Conservation (phyloP, 2,888 invertebrate genomes). For the Ametastegia equiseti region DNA sequence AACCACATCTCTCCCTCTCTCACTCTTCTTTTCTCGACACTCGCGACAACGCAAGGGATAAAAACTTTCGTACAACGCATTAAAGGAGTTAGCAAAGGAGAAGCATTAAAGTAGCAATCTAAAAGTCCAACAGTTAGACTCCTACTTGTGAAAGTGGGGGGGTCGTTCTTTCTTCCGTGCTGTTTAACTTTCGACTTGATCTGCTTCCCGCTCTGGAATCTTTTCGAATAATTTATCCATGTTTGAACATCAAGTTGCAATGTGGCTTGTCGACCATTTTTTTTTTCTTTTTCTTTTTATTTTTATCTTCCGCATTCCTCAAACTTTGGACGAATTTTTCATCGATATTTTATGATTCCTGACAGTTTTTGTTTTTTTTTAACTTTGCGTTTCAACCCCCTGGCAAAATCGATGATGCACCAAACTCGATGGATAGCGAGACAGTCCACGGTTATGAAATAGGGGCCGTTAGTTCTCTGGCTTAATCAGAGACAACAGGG, state of each 20-base stretch:
- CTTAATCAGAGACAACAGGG: slow-evolving; percentile 44
- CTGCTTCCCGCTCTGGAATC: background rate
- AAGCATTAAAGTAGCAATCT: slow-evolving; percentile 34
- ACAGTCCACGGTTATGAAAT: background rate
- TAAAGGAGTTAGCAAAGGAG: slow-evolving; percentile 37
- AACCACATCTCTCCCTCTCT: background rate
- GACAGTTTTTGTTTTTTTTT: background rate
- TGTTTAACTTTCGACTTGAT: slow-evolving; percentile 43
- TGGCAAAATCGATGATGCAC: background rate
- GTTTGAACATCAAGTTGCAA: background rate
- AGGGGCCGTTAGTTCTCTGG: slow-evolving; percentile 30
- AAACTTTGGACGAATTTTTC: background rate
- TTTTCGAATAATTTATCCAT: background rate
- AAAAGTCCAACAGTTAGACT: slow-evolving; percentile 36
- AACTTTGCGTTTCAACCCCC: background rate
- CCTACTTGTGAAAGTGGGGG: background rate
- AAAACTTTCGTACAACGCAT: slow-evolving; percentile 39
- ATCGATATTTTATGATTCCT: background rate
- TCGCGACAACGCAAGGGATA: background rate
- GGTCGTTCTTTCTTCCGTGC: background rate
- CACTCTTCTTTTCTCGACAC: background rate
- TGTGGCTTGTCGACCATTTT: no score
- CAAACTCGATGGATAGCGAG: background rate
- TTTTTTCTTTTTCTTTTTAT: no score
- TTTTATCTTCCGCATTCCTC: no score